phyloP scores from a whole-genome alignment of 2,797 vertebrate species.

The Rhincodon typus region DNA sequence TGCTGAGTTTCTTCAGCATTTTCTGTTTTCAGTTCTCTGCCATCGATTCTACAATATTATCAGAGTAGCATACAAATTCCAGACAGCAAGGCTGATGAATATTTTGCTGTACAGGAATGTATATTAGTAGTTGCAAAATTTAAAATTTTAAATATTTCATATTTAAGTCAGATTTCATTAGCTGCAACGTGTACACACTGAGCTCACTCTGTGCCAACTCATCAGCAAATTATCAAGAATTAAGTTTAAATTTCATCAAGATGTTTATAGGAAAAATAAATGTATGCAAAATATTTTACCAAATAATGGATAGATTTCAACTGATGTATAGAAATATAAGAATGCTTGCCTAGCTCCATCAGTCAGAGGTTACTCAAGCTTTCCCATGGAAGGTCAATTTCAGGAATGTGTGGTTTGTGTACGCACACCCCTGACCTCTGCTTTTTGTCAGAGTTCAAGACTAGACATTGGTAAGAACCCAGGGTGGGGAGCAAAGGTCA shows the following conservation, averaged over 20 bases:
- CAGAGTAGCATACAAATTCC: background rate
- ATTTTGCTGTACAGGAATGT: background rate
- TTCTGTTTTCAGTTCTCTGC: background rate
- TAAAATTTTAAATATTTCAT: background rate
- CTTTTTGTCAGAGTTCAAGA: background rate
- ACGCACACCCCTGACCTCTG: conserved; percentile 19
- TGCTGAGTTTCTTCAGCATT: no score
- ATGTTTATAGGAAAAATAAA: background rate
- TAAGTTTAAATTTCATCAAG: background rate
- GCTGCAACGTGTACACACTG: background rate
- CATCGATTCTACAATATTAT: background rate
- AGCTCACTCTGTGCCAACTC: background rate
- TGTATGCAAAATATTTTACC: background rate
- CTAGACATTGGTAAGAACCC: conserved; percentile 3
- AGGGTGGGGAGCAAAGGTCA: conserved; percentile 13
- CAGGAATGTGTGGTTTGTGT: conserved; percentile 16
- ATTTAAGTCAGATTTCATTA: background rate
- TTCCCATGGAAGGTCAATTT: conserved; percentile 5
- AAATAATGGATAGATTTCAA: background rate
- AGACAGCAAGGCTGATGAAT: background rate
- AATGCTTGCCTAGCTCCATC: background rate
- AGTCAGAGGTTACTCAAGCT: background rate
- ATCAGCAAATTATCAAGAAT: background rate
- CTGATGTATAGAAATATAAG: background rate
- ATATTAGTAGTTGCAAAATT: background rate